Conservation (phyloP, 2,113 vertebrate species). For the Rhadina sibilatrix region DNA sequence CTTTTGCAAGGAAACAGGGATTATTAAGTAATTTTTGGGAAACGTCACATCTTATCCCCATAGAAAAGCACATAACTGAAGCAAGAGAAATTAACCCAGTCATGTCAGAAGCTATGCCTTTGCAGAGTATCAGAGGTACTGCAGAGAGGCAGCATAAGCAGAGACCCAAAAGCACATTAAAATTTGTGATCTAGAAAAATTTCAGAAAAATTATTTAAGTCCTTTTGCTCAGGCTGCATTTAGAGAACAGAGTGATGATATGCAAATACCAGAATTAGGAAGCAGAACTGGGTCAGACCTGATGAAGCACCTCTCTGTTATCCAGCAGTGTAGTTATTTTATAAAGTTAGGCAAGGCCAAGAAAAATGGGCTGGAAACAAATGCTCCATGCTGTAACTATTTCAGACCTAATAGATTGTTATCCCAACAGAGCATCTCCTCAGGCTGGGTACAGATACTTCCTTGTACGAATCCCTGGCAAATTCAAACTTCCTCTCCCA, state of each 20-base stretch:
- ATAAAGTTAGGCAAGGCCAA: neutral
- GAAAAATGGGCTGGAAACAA: neutral
- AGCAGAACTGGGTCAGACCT: neutral
- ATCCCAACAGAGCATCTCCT: neutral
- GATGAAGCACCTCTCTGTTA: neutral
- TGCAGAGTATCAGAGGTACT: neutral
- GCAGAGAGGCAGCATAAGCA: neutral
- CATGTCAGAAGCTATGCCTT: neutral
- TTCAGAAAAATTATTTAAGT: neutral
- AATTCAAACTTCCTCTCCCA: neutral
- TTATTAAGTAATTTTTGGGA: neutral
- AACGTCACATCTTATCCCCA: neutral
- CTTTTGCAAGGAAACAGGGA: neutral
- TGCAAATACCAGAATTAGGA: neutral
- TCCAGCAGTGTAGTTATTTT: neutral
- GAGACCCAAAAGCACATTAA: neutral
- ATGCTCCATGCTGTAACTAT: rapidly evolving
- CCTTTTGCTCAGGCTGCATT: neutral
- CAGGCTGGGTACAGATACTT: neutral
- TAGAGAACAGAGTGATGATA: neutral
- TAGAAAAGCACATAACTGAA: neutral
- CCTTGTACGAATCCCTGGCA: neutral
- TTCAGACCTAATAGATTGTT: neutral
- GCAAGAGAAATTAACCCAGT: neutral
- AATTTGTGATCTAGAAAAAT: neutral